Evolutionary conservation across 2,113 vertebrate species (phyloP).

Genomic region (Merops nubicus): DNA sequence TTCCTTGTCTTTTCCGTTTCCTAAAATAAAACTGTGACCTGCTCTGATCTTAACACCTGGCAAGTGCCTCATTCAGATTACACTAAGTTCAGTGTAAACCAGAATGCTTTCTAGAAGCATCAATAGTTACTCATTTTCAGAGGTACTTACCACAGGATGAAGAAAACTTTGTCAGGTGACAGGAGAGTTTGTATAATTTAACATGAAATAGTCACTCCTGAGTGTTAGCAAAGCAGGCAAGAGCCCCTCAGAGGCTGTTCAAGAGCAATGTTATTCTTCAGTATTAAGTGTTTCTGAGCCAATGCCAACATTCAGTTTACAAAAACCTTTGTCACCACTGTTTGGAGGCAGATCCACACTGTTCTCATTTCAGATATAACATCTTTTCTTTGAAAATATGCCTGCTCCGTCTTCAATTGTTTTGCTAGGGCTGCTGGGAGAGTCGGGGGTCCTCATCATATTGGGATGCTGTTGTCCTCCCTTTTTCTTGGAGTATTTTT

Average conservation of each 20-base stretch:
- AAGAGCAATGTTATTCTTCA: background rate
- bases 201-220: background rate
- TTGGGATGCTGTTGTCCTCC: background rate
- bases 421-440: background rate
- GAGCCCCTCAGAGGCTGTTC: background rate
- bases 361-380: background rate
- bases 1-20: background rate
- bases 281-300: background rate
- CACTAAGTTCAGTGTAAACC: background rate
- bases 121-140: background rate
- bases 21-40: background rate
- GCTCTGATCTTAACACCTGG: background rate
- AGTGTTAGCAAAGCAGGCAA: background rate
- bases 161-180: background rate
- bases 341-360: background rate
- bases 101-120: background rate
- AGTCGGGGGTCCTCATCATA: background rate
- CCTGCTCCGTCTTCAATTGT: background rate
- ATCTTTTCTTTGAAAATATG: background rate
- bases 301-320: background rate
- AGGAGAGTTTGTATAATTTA: background rate
- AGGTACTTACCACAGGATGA: background rate
- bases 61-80: background rate
- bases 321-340: background rate
- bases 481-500: background rate